phyloP scores from a whole-genome alignment of 2,113 vertebrate species.

The Murina feae region DNA sequence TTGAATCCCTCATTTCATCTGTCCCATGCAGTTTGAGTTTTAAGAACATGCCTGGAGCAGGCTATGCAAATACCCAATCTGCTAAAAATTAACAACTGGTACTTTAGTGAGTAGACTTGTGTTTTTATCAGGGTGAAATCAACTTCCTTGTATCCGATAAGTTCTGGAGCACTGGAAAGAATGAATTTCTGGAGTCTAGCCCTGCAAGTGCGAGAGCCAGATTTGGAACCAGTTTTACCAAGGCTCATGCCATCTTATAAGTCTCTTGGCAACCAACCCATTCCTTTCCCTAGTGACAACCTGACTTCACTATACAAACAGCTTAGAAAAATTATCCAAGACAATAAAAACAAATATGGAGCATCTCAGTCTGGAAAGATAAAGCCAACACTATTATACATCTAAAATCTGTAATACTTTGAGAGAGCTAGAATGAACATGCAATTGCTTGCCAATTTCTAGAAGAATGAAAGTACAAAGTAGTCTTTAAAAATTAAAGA shows the following conservation, averaged over 20 bases:
- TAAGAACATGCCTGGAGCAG: not conserved
- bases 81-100: not conserved
- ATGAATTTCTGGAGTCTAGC: not conserved
- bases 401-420: not conserved
- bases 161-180: not conserved
- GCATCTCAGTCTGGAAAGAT: not conserved
- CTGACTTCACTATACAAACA: not conserved
- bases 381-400: not conserved
- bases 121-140: not conserved
- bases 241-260: not conserved
- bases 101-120: not conserved
- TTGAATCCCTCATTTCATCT: not conserved
- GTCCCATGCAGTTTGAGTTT: not conserved
- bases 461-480: not conserved
- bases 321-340: not conserved
- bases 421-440: not conserved
- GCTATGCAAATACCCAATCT: not conserved
- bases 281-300: not conserved
- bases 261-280: not conserved
- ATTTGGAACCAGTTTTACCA: constrained; percentile 44
- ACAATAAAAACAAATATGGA: not conserved
- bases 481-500: not conserved
- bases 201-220: not conserved
- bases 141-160: not conserved
- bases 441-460: not conserved